These are phyloP conservation scores for Lonchura striata DNA, from an alignment of 2,113 vertebrate species.

Conservation along the genomic window DNA sequence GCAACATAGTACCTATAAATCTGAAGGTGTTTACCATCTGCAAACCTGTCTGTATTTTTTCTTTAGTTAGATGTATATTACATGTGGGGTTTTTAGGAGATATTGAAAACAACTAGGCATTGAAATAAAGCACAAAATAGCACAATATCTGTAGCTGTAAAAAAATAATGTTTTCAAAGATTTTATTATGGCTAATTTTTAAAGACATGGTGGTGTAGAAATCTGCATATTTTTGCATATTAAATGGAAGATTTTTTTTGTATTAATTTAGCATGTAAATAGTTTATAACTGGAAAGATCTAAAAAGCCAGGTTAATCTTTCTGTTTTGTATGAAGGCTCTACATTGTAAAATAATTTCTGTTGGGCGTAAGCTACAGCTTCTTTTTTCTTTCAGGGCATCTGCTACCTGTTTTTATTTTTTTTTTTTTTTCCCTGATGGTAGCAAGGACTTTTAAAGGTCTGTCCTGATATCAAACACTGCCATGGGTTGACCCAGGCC, in stretches of 20 bases:
- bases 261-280: neutral
- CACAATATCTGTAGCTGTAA: neutral
- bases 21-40: neutral
- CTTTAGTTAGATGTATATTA: neutral
- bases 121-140: neutral
- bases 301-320: neutral
- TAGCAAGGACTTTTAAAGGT: neutral
- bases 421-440: rapidly evolving
- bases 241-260: neutral
- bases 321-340: neutral
- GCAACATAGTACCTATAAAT: neutral
- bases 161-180: neutral
- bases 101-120: neutral
- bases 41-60: neutral
- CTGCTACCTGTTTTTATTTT: neutral
- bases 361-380: neutral
- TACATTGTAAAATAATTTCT: neutral
- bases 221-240: neutral
- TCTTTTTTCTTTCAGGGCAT: neutral
- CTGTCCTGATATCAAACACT: neutral
- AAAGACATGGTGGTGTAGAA: neutral
- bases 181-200: neutral
- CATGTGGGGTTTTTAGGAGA: neutral
- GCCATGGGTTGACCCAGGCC: neutral
- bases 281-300: neutral